Evolutionary conservation across 2,888 invertebrate species (phyloP).

Genomic region (Brenthis daphne): DNA sequence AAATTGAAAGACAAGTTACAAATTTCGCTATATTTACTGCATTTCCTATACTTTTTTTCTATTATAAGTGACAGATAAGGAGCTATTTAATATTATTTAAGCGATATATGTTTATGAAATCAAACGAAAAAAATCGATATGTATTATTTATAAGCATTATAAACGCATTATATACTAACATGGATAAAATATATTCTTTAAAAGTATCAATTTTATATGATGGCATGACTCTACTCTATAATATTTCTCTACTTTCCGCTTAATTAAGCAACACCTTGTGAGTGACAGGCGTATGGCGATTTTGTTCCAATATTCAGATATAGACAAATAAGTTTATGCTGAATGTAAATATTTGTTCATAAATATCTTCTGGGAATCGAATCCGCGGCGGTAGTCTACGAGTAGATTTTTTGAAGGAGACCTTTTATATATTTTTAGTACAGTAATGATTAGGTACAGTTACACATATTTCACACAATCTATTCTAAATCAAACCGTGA

Average conservation of each 20-base stretch:
- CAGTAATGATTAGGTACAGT: neutral
- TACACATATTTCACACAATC: neutral
- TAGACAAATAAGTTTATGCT: neutral
- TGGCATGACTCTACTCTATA: no score
- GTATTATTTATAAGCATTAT: constrained; percentile 1
- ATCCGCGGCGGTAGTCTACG: neutral
- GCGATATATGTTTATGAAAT: constrained; percentile 4
- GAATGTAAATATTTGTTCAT: neutral
- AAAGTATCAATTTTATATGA: no score
- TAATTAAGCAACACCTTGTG: no score
- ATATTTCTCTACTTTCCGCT: no score
- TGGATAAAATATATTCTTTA: no score
- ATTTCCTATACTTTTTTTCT: neutral
- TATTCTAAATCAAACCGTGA: constrained; percentile 4
- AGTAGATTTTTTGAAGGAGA: no score
- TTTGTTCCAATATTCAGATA: neutral
- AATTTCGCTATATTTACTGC: no score
- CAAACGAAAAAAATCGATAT: neutral
- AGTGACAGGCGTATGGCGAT: neutral
- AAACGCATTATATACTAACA: no score
- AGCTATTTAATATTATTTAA: neutral
- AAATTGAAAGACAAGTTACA: no score
- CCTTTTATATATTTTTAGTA: neutral
- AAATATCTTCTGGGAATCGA: neutral
- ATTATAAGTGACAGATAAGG: neutral